Evolutionary conservation across 2,888 invertebrate species (phyloP), one percentile per base, ranked within the genome.

Genomic region (Plagodis dolabraria): DNA sequence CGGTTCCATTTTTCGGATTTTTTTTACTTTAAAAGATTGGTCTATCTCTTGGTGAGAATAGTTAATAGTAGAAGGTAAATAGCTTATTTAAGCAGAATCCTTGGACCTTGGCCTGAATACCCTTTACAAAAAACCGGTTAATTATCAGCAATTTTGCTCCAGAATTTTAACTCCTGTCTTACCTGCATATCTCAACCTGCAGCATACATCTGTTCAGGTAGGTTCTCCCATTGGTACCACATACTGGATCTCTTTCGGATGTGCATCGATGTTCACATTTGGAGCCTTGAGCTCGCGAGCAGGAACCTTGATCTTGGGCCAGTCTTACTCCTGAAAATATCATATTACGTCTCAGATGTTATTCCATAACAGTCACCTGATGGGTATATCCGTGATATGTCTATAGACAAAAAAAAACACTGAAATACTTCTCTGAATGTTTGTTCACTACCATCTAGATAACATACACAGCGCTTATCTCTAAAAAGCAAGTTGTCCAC

Each of bases 181-280:
- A 96, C 95, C 95, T 95, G 94, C 97, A 96, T 69, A 95, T 94
- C 82, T 96, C 96, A 0, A 96, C 96, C 76, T 95, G 95, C 63
- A 96, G 89, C 94, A 95, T 94, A 70, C 96, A 97, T 76, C 96
- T 94, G 86, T 98, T 98, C 46, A 97, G 93, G 77, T 98, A 98
- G 0, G 97, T 98, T 64, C 97, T 93, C 35, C 97, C 92, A 46
- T 92, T 91, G 33, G 92, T 93, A 0, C 97, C 98, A 77, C 98
- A 98, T 33, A 97, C 97, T 0, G 96, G 96, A 82, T 98, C 98
- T 71, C 96, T 94, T 79, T 98, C 97, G 0, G 95, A 95, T 0
- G 96, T 95, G 83, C 98, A 98, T 51, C 96, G 94, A 80, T 95
- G 94, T 53, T 95, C 95, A 72, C 96, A 96, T 57, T 94, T 94